phyloP scores from a whole-genome alignment of 23 tunicate genomes.

The Oikopleura albicans region DNA sequence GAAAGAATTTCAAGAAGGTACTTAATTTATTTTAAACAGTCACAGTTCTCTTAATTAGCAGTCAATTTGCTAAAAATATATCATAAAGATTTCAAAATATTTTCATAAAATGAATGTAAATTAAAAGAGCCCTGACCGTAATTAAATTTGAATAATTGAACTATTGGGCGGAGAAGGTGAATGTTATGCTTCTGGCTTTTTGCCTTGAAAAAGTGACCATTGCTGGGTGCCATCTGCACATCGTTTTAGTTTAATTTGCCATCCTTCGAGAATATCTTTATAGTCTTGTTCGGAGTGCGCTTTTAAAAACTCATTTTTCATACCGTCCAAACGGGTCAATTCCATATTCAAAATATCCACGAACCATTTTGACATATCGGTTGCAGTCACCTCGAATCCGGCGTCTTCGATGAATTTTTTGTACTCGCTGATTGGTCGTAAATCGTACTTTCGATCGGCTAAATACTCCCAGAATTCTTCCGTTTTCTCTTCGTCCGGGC shows the following conservation, averaged over 20 bases:
- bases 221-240: not conserved
- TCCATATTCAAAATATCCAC: not conserved
- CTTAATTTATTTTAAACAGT: no score
- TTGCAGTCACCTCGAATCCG: not conserved
- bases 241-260: not conserved
- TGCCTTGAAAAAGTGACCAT: not conserved
- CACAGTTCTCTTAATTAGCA: no score
- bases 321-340: not conserved
- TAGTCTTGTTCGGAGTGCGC: not conserved
- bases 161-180: no score
- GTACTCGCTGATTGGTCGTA: slow-evolving; percentile 5
- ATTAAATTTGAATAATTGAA: no score
- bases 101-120: no score
- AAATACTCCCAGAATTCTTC: slow-evolving; percentile 6
- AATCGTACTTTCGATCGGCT: slow-evolving; percentile 8
- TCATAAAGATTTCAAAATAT: no score
- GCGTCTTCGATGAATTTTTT: not conserved
- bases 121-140: no score
- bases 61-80: no score
- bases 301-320: not conserved
- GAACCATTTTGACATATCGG: not conserved
- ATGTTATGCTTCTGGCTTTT: no score
- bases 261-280: not conserved
- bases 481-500: slow-evolving; percentile 12
- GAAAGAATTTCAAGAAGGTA: no score